Evolutionary conservation across 2,113 vertebrate species (phyloP).

Genomic region (Arothron firmamentum): DNA sequence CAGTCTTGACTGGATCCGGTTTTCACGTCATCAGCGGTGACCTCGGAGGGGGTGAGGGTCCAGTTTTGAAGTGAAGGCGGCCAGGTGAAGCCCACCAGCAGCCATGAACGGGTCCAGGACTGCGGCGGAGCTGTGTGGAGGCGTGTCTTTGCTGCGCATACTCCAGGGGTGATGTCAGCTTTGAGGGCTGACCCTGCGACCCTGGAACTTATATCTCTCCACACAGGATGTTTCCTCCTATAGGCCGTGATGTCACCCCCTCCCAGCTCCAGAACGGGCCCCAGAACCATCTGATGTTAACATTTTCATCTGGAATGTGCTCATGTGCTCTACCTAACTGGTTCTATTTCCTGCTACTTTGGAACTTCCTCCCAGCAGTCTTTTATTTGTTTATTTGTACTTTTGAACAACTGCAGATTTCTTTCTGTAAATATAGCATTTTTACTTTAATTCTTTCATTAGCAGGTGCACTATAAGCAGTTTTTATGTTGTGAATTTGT

Average conservation of each 20-base stretch:
- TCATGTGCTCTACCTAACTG: no score
- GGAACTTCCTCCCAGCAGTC: no score
- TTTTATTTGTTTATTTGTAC: no score
- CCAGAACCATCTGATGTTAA: no score
- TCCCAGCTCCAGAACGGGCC: neutral
- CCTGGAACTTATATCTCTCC: constrained; percentile 42
- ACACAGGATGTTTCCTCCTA: constrained; percentile 26
- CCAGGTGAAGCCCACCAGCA: constrained; percentile 48
- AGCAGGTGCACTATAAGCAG: no score
- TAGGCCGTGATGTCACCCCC: constrained; percentile 1
- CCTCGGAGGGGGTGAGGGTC: constrained; percentile 27
- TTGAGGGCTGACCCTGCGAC: constrained; percentile 57
- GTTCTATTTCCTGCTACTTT: no score
- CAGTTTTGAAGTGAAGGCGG: constrained; percentile 33
- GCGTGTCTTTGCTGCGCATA: constrained; percentile 52
- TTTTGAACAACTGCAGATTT: no score
- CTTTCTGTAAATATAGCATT: no score
- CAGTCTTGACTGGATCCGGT: constrained; percentile 16
- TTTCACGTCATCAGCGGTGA: constrained; percentile 25
- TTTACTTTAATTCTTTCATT: no score
- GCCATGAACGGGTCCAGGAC: constrained; percentile 49
- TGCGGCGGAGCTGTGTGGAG: constrained; percentile 23
- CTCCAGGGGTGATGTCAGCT: constrained; percentile 61
- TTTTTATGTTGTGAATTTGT: no score
- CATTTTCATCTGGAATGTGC: no score